These are phyloP conservation scores for Phalanger gymnotis DNA, from an alignment of 2,797 vertebrate genomes.

Conservation along the genomic window DNA sequence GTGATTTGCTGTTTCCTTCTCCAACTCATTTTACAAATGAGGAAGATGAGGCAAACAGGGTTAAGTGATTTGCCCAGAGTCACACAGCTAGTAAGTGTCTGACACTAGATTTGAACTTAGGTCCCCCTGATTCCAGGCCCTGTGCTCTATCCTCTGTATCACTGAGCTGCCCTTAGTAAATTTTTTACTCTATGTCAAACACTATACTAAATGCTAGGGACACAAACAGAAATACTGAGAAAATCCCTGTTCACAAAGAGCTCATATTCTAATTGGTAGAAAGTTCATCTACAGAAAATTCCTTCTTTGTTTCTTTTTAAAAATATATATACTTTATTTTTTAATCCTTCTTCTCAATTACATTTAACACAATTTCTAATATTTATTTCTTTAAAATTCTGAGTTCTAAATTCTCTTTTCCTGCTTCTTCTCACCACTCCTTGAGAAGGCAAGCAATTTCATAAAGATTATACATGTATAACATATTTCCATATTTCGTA, in stretches of 20 bases:
- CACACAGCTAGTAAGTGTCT: not conserved
- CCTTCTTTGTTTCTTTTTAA: not conserved
- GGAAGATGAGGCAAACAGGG: not conserved
- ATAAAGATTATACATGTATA: not conserved
- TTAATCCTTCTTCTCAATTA: not conserved
- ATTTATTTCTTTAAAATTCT: not conserved
- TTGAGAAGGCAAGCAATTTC: not conserved
- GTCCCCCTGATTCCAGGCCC: no score
- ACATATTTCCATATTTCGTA: not conserved
- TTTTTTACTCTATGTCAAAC: not conserved
- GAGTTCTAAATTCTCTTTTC: not conserved
- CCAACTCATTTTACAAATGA: not conserved
- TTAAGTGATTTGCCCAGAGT: not conserved
- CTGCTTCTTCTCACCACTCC: not conserved
- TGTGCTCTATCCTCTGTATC: no score
- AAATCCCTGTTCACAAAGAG: not conserved
- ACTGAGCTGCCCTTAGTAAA: no score
- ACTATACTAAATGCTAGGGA: not conserved
- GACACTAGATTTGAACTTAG: not conserved
- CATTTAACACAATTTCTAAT: not conserved
- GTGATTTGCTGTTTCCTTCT: not conserved
- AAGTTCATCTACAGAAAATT: not conserved
- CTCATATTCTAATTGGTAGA: not conserved
- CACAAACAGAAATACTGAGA: not conserved
- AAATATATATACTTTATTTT: not conserved